Base-by-base conservation (phyloP, 2,888 invertebrate species). In the Leptinotarsa juncta region DNA sequence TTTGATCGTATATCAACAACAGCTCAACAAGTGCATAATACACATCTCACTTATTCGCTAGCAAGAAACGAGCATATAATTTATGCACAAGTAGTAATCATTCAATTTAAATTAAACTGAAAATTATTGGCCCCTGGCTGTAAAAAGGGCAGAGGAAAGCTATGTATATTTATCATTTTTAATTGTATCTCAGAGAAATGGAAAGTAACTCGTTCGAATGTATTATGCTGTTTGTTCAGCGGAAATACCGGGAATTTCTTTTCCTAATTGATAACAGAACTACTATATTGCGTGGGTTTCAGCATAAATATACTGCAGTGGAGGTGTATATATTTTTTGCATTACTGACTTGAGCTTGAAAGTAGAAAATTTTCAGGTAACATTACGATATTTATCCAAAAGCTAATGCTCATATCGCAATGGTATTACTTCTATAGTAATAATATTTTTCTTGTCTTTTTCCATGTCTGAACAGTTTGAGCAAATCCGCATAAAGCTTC, bases 181-280 rank as follows among this genome's bases (percentile, higher is more conserved):
- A 79, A 79, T 79, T 77, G 71, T 74, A 57, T 73, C 76, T 67
- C 68, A 67, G 70, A 70, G 79, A 77, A 79, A 79, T 76, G 74
- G 79, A 79, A 79, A 79, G 79, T 79, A 65, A 71, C 67, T 76
- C 73, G 70, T 55, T 73, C 70, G 73, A 66, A 72, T 77, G 73
- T 78, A 72, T 71, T 73, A 77, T 78, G 74, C 65, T 71, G 72
- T 67, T 74, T 69, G 68, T 71, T 72, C 74, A 69, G 75, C 77
- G 79, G 79, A 79, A 77, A 74, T 66, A 60, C 57, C 57, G 49
- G 49, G 49, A 48, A 69, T 42, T 60, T 49, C 60, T 48, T 42
- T 57, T 57, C 57, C 57, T 69, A 69, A 69, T 69, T 48, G 57
- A 48, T 69, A n/a, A 62, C n/a, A 62, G 12, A 62, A 62, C 62